Evolutionary conservation across 2,888 invertebrate species (phyloP), one percentile per base, ranked within the genome.

Genomic region (Harpalus rubripes): DNA sequence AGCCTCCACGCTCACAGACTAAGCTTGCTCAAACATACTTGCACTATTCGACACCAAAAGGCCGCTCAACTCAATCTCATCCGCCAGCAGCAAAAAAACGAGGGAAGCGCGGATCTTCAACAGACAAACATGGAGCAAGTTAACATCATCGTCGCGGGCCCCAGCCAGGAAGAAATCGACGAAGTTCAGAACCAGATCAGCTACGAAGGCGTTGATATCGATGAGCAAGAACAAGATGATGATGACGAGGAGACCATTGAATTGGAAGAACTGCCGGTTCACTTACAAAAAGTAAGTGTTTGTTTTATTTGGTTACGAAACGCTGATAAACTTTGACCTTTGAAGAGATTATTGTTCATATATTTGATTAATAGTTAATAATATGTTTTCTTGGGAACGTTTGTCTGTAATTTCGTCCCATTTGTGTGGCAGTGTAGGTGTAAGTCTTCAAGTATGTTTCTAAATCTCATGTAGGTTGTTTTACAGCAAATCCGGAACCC

Each of bases 1-100:
- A 92, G 92, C 81, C 90, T 94, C 32, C 93, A 94, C 88, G 94
- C 94, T 4, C 94, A 94, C 89, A 90, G 93, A 84, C 89, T 93
- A 10, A 93, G 93, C 81, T 89, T 94, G 59, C 87, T 94, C 61
- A 94, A 94, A 87, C 94, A 94, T 87, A 93, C 93, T 61, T 93
- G 93, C 85, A 93, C 94, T 0, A 92, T 93, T 88, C 92, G 93
- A 85, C 94, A 94, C 88, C 93, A 93, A 86, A 92, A 93, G 87
- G 91, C 91, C 4, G 91, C 91, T 7, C 91, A 91, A 86, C 85
- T 89, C 26, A 89, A 90, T 85, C 88, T 87, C 56, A 87, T 88
- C n/a, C 86, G 89, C 85, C 89, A 89, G 79, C 85, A 86, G 68
- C 76, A 85, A 41, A 58, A 84, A 68, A 72, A 86, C 52, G 65